Base-by-base conservation (phyloP, 2,797 vertebrate genomes). In the Phrynocephalus vlangalii region DNA sequence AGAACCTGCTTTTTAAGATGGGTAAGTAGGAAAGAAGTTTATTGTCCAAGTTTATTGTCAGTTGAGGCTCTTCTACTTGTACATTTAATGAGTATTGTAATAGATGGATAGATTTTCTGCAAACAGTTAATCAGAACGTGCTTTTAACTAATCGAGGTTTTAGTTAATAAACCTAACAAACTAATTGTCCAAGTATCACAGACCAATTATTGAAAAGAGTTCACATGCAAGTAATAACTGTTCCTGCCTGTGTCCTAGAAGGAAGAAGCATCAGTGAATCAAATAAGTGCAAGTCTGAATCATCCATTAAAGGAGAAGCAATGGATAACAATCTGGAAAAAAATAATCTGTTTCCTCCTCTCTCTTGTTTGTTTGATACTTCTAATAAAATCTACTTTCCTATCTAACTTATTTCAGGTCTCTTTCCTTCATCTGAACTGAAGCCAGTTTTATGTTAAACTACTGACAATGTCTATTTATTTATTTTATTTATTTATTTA, bases 241-340 rank as follows among this genome's bases (percentile, higher is more conserved):
- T 13, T 48, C 1, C 10, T 70, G 20, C 84, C 63, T 81, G 13
- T 9, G 56, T 18, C 13, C 82, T 90, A 67, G 50, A 56, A 82
- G n/a, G 86, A 52, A 48, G 86, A 52, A 48, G 26, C 63, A 84
- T 10, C 30, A n/a, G 2, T 1, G 75, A 91, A 88, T 92, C 88
- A 79, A 89, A 0, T 0, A 26, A 91, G 85, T 71, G 82, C 82
- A 91, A 91, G 87, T 87, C 92, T 94, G 94, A 94, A 88, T 94
- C 94, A 95, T 87, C 86, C 86, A 68, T 7, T 56, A 68, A 82
- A 78, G 44, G 48, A 85, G 28, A 88, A 90, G 30, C 86, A 48
- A 79, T 56, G 33, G 73, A 79, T 63, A 85, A 78, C 44, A 52
- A 92, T 86, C 85, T 72, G 84, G 66, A 68, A 91, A 63, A 87